Percentiles rank a stretch among this genome's conserved stretches.
phyloP scores from a whole-genome alignment of 1,140 invertebrate species.

The Bombus terrestris region DNA sequence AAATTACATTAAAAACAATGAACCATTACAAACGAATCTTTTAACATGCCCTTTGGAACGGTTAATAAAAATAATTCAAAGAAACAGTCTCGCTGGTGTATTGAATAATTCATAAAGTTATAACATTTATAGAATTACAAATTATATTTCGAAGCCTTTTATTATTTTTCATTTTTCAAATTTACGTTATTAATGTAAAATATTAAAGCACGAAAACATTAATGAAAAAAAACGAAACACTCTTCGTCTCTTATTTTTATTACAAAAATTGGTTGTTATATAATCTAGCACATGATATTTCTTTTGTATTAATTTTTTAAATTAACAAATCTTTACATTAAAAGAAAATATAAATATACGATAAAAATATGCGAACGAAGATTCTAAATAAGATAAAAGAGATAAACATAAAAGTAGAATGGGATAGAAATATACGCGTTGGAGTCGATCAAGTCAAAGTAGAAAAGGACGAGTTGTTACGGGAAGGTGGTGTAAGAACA shows the following conservation, averaged over 20 bases:
- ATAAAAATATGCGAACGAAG: too few relatives aligned
- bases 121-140: background rate
- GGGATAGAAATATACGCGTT: too few relatives aligned
- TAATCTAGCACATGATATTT: background rate
- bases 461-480: too few relatives aligned
- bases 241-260: background rate
- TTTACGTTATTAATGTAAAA: background rate
- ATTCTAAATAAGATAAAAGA: too few relatives aligned
- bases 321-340: background rate
- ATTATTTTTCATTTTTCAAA: background rate
- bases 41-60: conserved; percentile 38
- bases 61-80: conserved; percentile 4
- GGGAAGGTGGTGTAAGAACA: too few relatives aligned
- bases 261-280: background rate
- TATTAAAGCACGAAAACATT: background rate
- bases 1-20: conserved; percentile 80
- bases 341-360: background rate
- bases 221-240: background rate
- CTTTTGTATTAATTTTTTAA: background rate
- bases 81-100: background rate
- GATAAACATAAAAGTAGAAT: too few relatives aligned
- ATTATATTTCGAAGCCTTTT: background rate
- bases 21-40: conserved; percentile 65
- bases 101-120: background rate
- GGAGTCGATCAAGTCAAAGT: too few relatives aligned